Percentiles rank a stretch among this genome's conserved stretches.
Conservation (phyloP, 2,888 invertebrate genomes). For the Teleiodes luculella region DNA sequence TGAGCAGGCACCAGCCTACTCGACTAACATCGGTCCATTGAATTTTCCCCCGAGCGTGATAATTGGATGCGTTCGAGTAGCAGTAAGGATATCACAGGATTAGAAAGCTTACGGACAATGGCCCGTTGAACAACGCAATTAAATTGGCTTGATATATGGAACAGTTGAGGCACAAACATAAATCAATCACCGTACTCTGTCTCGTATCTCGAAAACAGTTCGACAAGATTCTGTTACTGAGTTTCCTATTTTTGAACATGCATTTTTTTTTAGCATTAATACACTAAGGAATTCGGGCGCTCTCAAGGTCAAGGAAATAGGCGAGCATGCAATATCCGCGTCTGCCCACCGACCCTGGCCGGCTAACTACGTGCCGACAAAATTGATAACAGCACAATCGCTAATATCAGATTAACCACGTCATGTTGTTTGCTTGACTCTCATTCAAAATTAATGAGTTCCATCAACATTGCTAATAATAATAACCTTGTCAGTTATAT, state of each 20-base stretch:
- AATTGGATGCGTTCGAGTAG: background rate
- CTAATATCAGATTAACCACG: slow-evolving; percentile 7
- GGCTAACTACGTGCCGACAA: slow-evolving; percentile 20
- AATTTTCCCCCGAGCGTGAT: background rate
- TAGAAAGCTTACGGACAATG: too few relatives aligned
- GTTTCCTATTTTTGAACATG: too few relatives aligned
- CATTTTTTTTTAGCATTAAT: too few relatives aligned
- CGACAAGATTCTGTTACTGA: background rate
- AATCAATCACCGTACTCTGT: too few relatives aligned
- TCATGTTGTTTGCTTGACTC: background rate
- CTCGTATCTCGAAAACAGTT: too few relatives aligned
- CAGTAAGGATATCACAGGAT: too few relatives aligned
- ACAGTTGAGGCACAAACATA: background rate
- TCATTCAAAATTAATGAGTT: too few relatives aligned
- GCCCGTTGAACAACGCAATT: background rate
- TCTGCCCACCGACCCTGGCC: slow-evolving; percentile 27
- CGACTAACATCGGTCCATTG: background rate
- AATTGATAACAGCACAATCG: slow-evolving; percentile 39
- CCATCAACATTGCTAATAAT: too few relatives aligned
- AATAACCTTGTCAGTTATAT: too few relatives aligned
- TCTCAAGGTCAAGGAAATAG: slow-evolving; percentile 39
- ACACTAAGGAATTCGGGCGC: background rate
- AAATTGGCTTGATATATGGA: too few relatives aligned
- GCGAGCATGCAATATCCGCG: slow-evolving; percentile 46
- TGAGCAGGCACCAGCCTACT: too few relatives aligned